Evolutionary conservation across 2,888 invertebrate species (phyloP).

Genomic region (Iphiclides podalirius): DNA sequence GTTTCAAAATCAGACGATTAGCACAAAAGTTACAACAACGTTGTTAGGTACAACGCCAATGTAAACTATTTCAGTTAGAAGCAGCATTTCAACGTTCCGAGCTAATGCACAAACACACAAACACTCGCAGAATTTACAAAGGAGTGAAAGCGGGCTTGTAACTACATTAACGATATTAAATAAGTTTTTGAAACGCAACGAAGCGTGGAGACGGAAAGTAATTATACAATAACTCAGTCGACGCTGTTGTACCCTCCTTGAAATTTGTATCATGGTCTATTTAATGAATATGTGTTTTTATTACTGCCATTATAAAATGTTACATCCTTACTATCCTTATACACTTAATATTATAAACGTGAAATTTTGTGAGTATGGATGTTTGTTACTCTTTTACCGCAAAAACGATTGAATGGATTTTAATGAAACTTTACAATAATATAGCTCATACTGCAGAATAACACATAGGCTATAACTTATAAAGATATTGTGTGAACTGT

Average conservation of each 20-base stretch:
- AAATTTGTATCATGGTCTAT: not conserved
- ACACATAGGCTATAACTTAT: no score
- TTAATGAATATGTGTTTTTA: not conserved
- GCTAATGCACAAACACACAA: slow-evolving; percentile 14
- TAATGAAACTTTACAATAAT: no score
- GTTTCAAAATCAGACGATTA: not conserved
- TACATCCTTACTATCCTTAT: no score
- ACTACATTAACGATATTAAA: slow-evolving; percentile 24
- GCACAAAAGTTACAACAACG: not conserved
- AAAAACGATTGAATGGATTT: no score
- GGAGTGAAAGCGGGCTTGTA: slow-evolving; percentile 7
- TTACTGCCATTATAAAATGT: slow-evolving; percentile 19
- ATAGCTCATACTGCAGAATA: no score
- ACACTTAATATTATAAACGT: no score
- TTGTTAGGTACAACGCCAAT: not conserved
- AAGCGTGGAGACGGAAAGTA: slow-evolving; percentile 19
- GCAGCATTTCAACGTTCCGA: slow-evolving; percentile 1
- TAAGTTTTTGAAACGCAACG: slow-evolving; percentile 21
- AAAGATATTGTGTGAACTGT: no score
- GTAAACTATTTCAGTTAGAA: slow-evolving; percentile 1
- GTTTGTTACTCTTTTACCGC: no score
- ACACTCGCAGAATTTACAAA: slow-evolving; percentile 16
- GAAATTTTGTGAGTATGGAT: no score
- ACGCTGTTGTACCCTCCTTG: slow-evolving; percentile 11
- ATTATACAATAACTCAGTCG: slow-evolving; percentile 17